These are phyloP conservation scores for Diabrotica undecimpunctata DNA, from an alignment of 1,140 invertebrate species.

Conservation along the genomic window DNA sequence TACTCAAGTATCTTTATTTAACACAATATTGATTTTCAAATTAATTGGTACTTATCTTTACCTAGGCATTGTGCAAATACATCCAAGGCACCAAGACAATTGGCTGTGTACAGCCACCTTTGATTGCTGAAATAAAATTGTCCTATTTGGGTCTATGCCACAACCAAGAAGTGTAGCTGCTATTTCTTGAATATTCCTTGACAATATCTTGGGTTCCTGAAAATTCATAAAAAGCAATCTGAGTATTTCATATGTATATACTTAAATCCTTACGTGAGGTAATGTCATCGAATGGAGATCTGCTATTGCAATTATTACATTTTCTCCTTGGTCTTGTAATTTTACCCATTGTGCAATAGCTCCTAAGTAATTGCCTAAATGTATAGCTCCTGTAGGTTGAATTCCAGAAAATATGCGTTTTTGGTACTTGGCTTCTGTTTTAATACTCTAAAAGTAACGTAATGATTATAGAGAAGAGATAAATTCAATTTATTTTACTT, in stretches of 20 bases:
- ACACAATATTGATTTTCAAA: too few relatives aligned
- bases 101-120: constrained; percentile 78
- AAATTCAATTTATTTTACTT: too few relatives aligned
- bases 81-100: constrained; percentile 85
- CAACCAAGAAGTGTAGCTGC: constrained; percentile 85
- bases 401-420: constrained; percentile 84
- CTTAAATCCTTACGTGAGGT: constrained; percentile 60
- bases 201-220: constrained; percentile 65
- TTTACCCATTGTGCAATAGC: constrained; percentile 84
- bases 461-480: too few relatives aligned
- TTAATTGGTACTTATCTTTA: too few relatives aligned
- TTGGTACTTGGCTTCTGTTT: constrained; percentile 34
- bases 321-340: constrained; percentile 69
- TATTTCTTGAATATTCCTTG: constrained; percentile 70
- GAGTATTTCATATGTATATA: background rate
- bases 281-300: constrained; percentile 94
- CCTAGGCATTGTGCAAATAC: constrained; percentile 76
- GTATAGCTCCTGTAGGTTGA: constrained; percentile 91
- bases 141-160: constrained; percentile 82
- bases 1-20: too few relatives aligned
- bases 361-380: constrained; percentile 97
- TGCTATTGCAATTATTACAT: constrained; percentile 82
- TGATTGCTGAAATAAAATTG: constrained; percentile 88
- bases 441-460: background rate
- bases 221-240: constrained; percentile 26